phyloP scores from a whole-genome alignment of 2,888 invertebrate species.

The Xylocampa areola region DNA sequence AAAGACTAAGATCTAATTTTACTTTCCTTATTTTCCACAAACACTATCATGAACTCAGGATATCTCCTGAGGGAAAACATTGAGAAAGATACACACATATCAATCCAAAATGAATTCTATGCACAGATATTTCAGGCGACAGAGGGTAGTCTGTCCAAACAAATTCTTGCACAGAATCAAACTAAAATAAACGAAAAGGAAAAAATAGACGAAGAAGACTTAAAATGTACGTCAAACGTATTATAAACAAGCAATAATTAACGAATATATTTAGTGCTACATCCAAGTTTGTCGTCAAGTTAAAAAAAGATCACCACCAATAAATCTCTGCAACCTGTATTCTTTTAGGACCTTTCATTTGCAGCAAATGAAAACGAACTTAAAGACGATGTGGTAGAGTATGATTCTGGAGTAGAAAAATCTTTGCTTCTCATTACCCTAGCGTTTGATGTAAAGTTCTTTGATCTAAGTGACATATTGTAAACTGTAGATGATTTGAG shows the following conservation, averaged over 20 bases:
- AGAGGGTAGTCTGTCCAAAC: slow-evolving; percentile 48
- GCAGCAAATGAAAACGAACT: slow-evolving; percentile 63
- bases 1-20: slow-evolving; percentile 2
- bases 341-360: slow-evolving; percentile 52
- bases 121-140: slow-evolving; percentile 38
- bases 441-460: slow-evolving; percentile 82
- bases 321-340: slow-evolving; percentile 64
- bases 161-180: slow-evolving; percentile 52
- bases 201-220: slow-evolving; percentile 63
- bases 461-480: slow-evolving; percentile 85
- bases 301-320: slow-evolving; percentile 72
- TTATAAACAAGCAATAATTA: slow-evolving; percentile 76
- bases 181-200: slow-evolving; percentile 61
- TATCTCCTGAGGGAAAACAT: slow-evolving; percentile 35
- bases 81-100: slow-evolving; percentile 41
- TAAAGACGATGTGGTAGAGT: slow-evolving; percentile 55
- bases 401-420: slow-evolving; percentile 61
- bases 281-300: slow-evolving; percentile 81
- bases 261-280: slow-evolving; percentile 70
- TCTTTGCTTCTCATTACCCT: slow-evolving; percentile 71
- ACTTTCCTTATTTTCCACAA: slow-evolving; percentile 24
- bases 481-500: slow-evolving; percentile 84
- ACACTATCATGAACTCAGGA: slow-evolving; percentile 21
- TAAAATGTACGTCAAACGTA: slow-evolving; percentile 70
- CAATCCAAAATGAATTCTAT: slow-evolving; percentile 43